Evolutionary conservation across 2,797 vertebrate genomes (phyloP).

Genomic region (Halcyon leucocephala): DNA sequence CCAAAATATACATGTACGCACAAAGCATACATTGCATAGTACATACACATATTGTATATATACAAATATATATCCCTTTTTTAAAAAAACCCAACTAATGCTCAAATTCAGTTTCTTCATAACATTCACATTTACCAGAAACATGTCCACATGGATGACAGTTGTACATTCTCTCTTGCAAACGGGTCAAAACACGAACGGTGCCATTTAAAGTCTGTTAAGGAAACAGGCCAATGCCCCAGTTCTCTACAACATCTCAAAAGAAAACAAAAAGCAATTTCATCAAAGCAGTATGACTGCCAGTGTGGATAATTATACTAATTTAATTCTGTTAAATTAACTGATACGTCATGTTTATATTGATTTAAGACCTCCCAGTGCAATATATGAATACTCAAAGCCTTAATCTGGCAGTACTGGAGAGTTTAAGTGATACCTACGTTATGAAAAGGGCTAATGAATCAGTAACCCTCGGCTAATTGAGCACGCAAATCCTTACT

Average conservation of each 20-base stretch:
- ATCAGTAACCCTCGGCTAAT: background rate
- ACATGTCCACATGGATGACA: background rate
- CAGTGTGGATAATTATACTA: background rate
- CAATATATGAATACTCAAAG: background rate
- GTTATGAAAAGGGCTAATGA: background rate
- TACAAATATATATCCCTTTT: background rate
- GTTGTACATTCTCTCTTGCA: background rate
- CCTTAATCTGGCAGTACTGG: background rate
- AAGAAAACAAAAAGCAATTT: background rate
- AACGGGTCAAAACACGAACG: background rate
- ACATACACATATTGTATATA: background rate
- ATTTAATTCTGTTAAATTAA: background rate
- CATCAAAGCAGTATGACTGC: background rate
- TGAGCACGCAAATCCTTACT: background rate
- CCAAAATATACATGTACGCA: background rate
- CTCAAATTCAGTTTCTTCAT: background rate
- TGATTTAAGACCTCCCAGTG: background rate
- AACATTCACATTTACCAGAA: background rate
- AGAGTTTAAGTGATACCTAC: background rate
- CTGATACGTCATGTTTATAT: background rate
- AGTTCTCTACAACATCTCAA: background rate
- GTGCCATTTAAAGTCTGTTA: background rate
- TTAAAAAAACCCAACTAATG: background rate
- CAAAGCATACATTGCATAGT: background rate
- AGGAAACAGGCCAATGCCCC: background rate